Percentiles rank a stretch among this genome's conserved stretches.
Conservation (phyloP, 2,797 vertebrate species). For the Chaetophractus vellerosus region DNA sequence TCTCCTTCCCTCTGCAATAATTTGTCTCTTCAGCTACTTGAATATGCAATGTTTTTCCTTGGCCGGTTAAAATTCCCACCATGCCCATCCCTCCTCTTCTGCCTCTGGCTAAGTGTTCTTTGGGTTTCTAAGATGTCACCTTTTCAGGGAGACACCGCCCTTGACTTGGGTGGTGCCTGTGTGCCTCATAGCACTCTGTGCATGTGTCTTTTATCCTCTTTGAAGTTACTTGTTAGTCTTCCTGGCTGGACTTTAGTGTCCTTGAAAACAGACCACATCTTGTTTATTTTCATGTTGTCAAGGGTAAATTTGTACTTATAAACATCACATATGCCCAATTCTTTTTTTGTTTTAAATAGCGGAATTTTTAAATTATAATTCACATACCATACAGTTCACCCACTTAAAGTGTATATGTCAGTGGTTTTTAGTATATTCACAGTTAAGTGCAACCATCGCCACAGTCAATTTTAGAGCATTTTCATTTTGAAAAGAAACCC, state of each 20-base stretch:
- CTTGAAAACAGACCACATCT: neutral
- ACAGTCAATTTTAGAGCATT: neutral
- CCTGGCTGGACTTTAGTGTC: no score
- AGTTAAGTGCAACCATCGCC: neutral
- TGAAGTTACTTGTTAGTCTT: neutral
- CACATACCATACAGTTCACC: neutral
- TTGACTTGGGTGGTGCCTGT: neutral
- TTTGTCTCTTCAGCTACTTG: neutral
- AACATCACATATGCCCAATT: neutral
- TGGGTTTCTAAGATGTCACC: neutral
- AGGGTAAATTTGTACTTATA: neutral
- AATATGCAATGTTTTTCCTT: neutral
- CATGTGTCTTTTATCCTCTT: neutral
- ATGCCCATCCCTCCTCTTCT: neutral
- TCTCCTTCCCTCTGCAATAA: neutral
- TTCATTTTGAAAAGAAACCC: neutral
- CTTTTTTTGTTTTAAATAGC: neutral
- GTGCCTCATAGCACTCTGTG: neutral
- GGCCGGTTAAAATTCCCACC: neutral
- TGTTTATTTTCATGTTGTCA: neutral
- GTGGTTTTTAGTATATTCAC: neutral
- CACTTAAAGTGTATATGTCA: neutral
- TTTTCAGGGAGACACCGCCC: neutral
- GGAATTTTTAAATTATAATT: neutral
- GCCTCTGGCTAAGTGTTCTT: neutral